A percentile compares a stretch with the other conserved stretches of the same genome.
Conservation (phyloP, 2,113 vertebrate genomes). For the Pithys albifrons region DNA sequence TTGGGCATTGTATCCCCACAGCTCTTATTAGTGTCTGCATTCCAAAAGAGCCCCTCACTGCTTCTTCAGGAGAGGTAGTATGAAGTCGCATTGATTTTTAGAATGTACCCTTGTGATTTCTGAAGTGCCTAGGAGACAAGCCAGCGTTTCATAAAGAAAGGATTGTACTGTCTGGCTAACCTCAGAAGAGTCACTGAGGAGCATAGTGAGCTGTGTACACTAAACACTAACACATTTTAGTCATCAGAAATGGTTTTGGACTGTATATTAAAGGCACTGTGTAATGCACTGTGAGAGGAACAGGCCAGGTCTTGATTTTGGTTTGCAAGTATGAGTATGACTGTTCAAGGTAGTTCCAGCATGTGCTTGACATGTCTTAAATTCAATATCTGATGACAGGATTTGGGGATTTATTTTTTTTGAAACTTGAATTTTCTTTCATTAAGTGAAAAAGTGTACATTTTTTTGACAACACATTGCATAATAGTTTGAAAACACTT, state of each 20-base stretch:
- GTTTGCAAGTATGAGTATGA: neutral
- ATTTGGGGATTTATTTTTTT: neutral
- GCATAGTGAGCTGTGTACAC: neutral
- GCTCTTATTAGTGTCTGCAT: neutral
- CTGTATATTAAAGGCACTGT: neutral
- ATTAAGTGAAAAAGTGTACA: neutral
- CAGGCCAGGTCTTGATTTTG: neutral
- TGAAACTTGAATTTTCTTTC: neutral
- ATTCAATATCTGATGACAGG: neutral
- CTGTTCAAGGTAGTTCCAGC: neutral
- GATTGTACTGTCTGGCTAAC: neutral
- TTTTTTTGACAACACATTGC: neutral
- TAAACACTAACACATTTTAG: neutral
- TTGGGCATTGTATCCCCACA: neutral
- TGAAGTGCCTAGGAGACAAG: neutral
- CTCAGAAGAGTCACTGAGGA: neutral
- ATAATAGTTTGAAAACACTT: neutral
- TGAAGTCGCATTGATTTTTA: neutral
- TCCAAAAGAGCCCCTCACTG: neutral
- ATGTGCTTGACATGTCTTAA: neutral
- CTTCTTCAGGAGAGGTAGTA: neutral
- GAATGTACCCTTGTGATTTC: neutral
- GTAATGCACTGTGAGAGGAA: neutral
- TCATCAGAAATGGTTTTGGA: neutral
- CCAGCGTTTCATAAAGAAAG: neutral